Base-by-base conservation (phyloP, 2,113 vertebrate species). In the Capra hircus region DNA sequence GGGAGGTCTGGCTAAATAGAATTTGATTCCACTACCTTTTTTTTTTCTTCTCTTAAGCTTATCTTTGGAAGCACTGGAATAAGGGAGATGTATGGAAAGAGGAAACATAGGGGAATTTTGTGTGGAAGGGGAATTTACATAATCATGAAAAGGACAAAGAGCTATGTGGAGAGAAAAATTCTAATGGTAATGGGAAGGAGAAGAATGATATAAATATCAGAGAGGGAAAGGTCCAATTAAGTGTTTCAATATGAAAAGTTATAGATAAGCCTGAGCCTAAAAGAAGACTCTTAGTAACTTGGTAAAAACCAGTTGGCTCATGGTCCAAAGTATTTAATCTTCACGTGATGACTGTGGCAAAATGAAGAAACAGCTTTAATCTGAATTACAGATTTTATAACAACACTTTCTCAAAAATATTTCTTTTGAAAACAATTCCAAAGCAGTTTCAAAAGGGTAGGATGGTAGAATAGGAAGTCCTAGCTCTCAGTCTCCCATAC, bases 281-380 rank as follows among this genome's bases (percentile, higher is more conserved):
- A 36, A 71, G 33, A 52, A 52, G 27, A 78, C 50, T 85, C 78
- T 74, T 84, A 89, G n/a, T 62, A 77, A 74, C 16, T 28, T 62
- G 45, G 71, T 77, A 55, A 89, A 93, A 84, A 84, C 5, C 19
- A 83, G 23, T 21, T 74, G 62, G 28, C 23, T 84, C 27, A 60
- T 84, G 6, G 28, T 77, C 55, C 62, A 55, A 78, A 53, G 74
- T 84, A 55, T 52, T 90, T 84, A 77, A 28, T 55, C 78, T 64
- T 50, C 30, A 62, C 30, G 3, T 53, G 55, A 53, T 33, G 9
- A 48, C 19, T 83, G 91, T 60, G 30, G 77, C 16, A 74, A 45
- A 83, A 74, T 77, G 87, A 50, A 82, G n/a, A 91, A 94, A 91
- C 43, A 91, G 2, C 15, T 92, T 87, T 92, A 92, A 92, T 88